A percentile compares a stretch with the other conserved stretches of the same genome.
These are phyloP conservation scores for Drosophila phalerata DNA, from an alignment of 2,888 invertebrate genomes.

Conservation along the genomic window DNA sequence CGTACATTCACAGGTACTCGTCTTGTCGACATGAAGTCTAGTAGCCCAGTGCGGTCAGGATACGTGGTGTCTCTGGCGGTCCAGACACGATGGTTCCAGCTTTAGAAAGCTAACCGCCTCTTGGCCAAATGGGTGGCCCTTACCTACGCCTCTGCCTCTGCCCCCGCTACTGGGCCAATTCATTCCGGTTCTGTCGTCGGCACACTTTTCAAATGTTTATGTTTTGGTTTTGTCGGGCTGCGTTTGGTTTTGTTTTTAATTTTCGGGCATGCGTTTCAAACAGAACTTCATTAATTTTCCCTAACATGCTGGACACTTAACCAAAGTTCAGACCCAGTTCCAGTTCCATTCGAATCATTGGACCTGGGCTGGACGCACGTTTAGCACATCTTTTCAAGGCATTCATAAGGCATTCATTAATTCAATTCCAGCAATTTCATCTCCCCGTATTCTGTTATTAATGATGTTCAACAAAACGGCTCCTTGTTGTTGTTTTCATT, in stretches of 20 bases:
- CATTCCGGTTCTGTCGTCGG: slow-evolving; percentile 50
- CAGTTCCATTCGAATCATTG: background rate
- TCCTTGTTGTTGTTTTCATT: slow-evolving; percentile 44
- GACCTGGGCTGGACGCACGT: slow-evolving; percentile 71
- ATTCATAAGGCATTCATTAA: slow-evolving; percentile 82
- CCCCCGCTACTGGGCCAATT: slow-evolving; percentile 20
- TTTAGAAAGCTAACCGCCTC: slow-evolving; percentile 16
- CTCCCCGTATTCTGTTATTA: slow-evolving; percentile 82
- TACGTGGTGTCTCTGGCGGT: slow-evolving; percentile 51
- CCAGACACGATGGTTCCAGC: slow-evolving; percentile 71
- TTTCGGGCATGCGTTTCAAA: slow-evolving; percentile 62
- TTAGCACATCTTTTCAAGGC: slow-evolving; percentile 73
- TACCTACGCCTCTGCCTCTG: slow-evolving; percentile 15
- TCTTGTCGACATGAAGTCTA: slow-evolving; percentile 71
- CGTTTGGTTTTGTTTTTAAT: slow-evolving; percentile 42
- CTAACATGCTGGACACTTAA: slow-evolving; percentile 40
- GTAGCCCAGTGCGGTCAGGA: slow-evolving; percentile 46
- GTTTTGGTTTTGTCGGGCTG: slow-evolving; percentile 39
- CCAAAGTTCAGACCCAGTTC: slow-evolving; percentile 29
- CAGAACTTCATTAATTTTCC: slow-evolving; percentile 82
- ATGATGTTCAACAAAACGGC: slow-evolving; percentile 84
- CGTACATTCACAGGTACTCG: slow-evolving; percentile 19
- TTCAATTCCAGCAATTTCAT: slow-evolving; percentile 63
- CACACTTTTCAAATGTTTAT: slow-evolving; percentile 74
- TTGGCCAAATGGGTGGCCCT: slow-evolving; percentile 32